These are phyloP conservation scores for Globodera rostochiensis DNA, from an alignment of 1,140 invertebrate species.

Conservation along the genomic window DNA sequence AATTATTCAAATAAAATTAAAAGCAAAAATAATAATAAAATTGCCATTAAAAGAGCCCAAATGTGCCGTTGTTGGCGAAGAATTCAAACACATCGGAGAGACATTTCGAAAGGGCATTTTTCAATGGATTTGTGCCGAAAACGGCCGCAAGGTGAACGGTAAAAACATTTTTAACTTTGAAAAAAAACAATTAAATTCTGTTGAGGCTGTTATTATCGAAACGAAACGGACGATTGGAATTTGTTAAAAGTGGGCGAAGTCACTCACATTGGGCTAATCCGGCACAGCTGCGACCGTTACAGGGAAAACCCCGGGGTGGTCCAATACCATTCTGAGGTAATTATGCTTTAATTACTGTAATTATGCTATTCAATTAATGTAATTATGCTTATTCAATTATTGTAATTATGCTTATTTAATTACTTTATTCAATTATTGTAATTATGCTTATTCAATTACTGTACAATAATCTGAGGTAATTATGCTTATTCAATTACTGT, in stretches of 20 bases:
- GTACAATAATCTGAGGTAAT: no score
- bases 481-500: no score
- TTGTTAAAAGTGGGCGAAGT: slow-evolving; percentile 52
- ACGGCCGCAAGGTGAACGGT: slow-evolving; percentile 64
- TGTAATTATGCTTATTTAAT: no score
- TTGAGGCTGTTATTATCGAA: slow-evolving; percentile 63
- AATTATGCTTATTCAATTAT: no score
- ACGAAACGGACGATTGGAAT: slow-evolving; percentile 60
- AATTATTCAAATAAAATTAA: slow-evolving; percentile 6
- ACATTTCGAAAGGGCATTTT: slow-evolving; percentile 60
- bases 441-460: no score
- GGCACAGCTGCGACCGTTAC: slow-evolving; percentile 62
- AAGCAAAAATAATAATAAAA: slow-evolving; percentile 23
- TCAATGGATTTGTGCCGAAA: slow-evolving; percentile 62
- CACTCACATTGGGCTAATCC: slow-evolving; percentile 60
- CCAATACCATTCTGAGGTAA: slow-evolving; percentile 61
- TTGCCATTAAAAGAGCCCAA: slow-evolving; percentile 48
- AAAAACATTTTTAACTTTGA: not conserved
- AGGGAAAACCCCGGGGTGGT: slow-evolving; percentile 61
- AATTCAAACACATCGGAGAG: slow-evolving; percentile 53
- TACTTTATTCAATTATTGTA: no score
- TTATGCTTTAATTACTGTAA: not conserved
- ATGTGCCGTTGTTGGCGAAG: slow-evolving; percentile 50
- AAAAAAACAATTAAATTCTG: not conserved
- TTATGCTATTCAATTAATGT: no score